These are phyloP conservation scores for Rambutsinella grinnellia DNA, from an alignment of 2,888 invertebrate genomes.

Conservation along the genomic window DNA sequence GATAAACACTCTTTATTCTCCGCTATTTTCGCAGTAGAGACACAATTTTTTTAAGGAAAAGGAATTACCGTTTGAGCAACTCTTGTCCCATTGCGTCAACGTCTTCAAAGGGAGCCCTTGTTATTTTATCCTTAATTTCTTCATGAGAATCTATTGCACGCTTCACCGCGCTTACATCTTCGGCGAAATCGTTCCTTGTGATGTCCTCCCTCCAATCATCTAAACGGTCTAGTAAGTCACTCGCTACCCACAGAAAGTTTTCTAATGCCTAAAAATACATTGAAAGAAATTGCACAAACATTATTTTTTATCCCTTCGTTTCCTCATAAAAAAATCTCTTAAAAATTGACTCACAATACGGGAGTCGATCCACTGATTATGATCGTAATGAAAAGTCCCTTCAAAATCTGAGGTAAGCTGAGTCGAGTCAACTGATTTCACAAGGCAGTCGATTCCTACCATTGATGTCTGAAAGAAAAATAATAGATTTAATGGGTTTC, in stretches of 20 bases:
- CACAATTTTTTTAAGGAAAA: no score
- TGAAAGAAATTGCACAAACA: constrained; percentile 47
- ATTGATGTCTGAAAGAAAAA: constrained; percentile 92
- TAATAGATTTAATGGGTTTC: no score
- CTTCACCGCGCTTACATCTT: constrained; percentile 93
- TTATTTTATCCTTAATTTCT: constrained; percentile 93
- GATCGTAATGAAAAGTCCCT: constrained; percentile 93
- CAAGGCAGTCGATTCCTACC: constrained; percentile 94
- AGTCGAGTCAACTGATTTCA: constrained; percentile 91
- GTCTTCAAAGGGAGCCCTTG: constrained; percentile 94
- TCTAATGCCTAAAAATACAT: constrained; percentile 92
- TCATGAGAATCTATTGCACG: constrained; percentile 93
- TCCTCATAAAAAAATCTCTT: no score
- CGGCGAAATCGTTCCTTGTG: constrained; percentile 92
- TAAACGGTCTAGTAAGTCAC: constrained; percentile 90
- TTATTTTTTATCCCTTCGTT: no score
- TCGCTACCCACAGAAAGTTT: constrained; percentile 96
- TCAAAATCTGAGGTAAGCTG: constrained; percentile 96
- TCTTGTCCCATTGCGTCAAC: constrained; percentile 89
- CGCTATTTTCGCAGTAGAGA: background rate
- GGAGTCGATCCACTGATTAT: constrained; percentile 97
- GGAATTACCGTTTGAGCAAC: constrained; percentile 72
- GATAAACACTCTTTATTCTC: background rate
- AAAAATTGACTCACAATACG: constrained; percentile 75
- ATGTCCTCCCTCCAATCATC: constrained; percentile 95